Percentiles rank a stretch among this genome's conserved stretches.
These are phyloP conservation scores for Xiphorhynchus erythropygius DNA, from an alignment of 2,797 vertebrate genomes.

Conservation along the genomic window DNA sequence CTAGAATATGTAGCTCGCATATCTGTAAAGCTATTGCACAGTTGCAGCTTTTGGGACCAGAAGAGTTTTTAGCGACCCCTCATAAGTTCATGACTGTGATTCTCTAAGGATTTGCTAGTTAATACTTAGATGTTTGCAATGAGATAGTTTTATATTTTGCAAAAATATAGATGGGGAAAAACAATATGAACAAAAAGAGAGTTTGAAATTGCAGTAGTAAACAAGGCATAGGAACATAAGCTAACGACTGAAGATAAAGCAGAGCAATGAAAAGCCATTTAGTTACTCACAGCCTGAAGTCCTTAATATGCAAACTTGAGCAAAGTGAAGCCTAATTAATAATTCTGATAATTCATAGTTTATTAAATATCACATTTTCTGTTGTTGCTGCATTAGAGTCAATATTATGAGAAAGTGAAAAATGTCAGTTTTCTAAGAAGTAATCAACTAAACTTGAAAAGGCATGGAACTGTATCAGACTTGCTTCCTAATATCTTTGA, in stretches of 20 bases:
- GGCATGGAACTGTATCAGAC: not conserved
- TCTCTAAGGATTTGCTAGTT: not conserved
- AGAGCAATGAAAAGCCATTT: not conserved
- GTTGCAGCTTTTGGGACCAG: not conserved
- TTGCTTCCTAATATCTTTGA: not conserved
- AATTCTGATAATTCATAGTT: not conserved
- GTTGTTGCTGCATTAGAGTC: not conserved
- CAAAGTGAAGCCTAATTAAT: not conserved
- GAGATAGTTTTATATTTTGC: not conserved
- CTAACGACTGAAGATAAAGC: not conserved
- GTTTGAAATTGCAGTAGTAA: not conserved
- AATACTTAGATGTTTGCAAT: not conserved
- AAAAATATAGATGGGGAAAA: not conserved
- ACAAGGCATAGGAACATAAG: not conserved
- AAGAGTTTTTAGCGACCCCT: not conserved
- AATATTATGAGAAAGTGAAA: not conserved
- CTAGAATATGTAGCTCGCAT: not conserved
- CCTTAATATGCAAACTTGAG: not conserved
- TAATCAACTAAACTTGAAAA: not conserved
- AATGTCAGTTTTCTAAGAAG: not conserved
- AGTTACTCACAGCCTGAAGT: not conserved
- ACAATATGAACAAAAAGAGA: not conserved
- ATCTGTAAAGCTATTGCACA: not conserved
- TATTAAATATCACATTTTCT: not conserved
- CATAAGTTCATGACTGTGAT: not conserved